Evolutionary conservation across 1,140 invertebrate species (phyloP), one percentile per base, ranked within the genome.

Genomic region (Nymphalis io): DNA sequence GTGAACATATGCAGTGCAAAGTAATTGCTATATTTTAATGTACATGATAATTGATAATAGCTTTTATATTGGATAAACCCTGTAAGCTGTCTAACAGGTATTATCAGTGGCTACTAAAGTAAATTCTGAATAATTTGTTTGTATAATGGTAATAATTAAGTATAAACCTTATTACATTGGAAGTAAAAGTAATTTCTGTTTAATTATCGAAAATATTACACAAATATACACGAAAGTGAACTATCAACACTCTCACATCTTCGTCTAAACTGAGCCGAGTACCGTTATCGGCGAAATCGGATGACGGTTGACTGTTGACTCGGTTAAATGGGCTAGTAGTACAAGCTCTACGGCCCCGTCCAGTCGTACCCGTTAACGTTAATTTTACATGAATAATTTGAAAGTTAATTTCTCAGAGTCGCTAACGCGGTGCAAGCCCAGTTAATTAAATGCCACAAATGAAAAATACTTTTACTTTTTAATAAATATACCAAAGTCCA

Each of bases 231-330:
- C 72, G 85, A 89, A 89, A 88, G 84, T 88, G 83, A 88, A 84
- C 84, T 73, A 70, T 70, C 68, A 67, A 78, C 58, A 67, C 65
- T 65, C 66, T 74, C 70, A 53, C 60, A 55, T 66, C 38, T 70
- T 67, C 60, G 64, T 73, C 61, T 58, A 55, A 67, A 69, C 65
- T 59, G 69, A 62, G 67, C 38, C n/a, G 48, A 74, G 75, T 83
- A 84, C 87, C 85, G 87, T 87, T 88, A 89, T 33, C 78, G 65
- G 85, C 82, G 82, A 89, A 86, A 85, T 84, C 82, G 73, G 75
- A 81, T 76, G 74, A 76, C 78, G 75, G 59, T 63, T 53, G 58
- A 58, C 60, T 58, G 62, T 77, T 70, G 76, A 76, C 75, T 79
- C 75, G 74, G 71, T 74, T 61, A 85, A 83, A 84, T 81, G 73